Evolutionary conservation across 2,113 vertebrate genomes (phyloP), one percentile per base, ranked within the genome.

Genomic region (Cheilinus undulatus): DNA sequence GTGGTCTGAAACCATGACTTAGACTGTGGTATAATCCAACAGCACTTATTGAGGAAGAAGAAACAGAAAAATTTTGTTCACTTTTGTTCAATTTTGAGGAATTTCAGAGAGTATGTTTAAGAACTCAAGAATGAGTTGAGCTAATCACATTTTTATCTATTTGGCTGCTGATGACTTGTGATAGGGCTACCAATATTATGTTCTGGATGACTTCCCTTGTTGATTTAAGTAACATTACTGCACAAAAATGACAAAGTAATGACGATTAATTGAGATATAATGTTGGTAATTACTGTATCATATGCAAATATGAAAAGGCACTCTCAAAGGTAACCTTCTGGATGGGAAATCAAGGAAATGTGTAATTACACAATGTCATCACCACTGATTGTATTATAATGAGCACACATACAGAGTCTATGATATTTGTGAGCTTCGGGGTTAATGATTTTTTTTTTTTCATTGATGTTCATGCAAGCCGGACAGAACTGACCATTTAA

Each of bases 261-360:
- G 50, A 46, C 43, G 27, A 17, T 62, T 38, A 64, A 73, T 76
- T 27, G 34, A 46, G 64, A 66, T 32, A 15, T 62, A 83, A 76
- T 58, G 30, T 36, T 45, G 13, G 24, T 66, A 61, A 69, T 79
- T 78, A 73, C 14, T 59, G 28, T 48, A 1, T 48, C 40, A 17
- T 34, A 20, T 22, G 51, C 34, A 67, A 68, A 77, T 45, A 22
- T 73, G 42, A 53, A 32, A 73, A 38, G 74, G 20, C 53, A 0
- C 11, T 23, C 11, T 61, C 6, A 45, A 5, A 8, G 8, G 42
- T 14, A 53, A 20, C 15, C 53, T 30, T 48, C 28, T 24, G 1
- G 22, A 11, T 57, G 45, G 12, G 36, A 51, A 46, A 51, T 38
- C 22, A 36, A 20, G n/a, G 22, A n/a, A 40, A 52, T 32, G 45